Percentiles rank a stretch among this genome's conserved stretches.
These are phyloP conservation scores for Caenorhabditis sinica DNA, from an alignment of 2,888 invertebrate genomes.

Conservation along the genomic window DNA sequence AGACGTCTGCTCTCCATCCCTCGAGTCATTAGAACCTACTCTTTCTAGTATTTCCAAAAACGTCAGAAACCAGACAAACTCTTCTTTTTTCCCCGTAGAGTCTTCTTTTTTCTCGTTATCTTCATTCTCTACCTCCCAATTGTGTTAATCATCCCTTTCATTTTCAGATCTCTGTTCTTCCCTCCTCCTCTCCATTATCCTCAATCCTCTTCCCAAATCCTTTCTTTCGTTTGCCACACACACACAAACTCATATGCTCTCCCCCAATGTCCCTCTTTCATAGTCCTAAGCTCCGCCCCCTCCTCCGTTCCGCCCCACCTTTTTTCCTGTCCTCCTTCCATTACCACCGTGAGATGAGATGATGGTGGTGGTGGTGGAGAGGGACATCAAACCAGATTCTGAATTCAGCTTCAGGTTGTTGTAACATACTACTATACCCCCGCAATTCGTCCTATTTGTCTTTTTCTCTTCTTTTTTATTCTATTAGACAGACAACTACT, in stretches of 20 bases:
- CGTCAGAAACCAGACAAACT: conserved; percentile 32
- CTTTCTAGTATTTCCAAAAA: conserved; percentile 5
- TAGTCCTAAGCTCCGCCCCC: conserved; percentile 45
- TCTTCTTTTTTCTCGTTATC: conserved; percentile 30
- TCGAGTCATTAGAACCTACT: conserved; percentile 6
- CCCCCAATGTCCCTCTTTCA: conserved; percentile 12
- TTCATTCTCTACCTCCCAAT: conserved; percentile 4
- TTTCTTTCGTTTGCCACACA: conserved; percentile 31
- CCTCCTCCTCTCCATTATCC: conserved; percentile 25
- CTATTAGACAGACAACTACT: conserved; percentile 26
- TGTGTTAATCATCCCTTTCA: conserved; percentile 43
- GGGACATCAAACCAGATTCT: conserved; percentile 54
- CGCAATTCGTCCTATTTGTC: conserved; percentile 15
- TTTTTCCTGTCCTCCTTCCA: conserved; percentile 31
- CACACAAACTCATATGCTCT: conserved; percentile 36
- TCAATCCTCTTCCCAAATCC: conserved; percentile 47
- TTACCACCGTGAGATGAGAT: conserved; percentile 22
- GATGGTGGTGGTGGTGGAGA: neutral
- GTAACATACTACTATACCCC: conserved; percentile 36
- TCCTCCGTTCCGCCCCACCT: conserved; percentile 40
- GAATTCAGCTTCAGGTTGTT: conserved; percentile 19
- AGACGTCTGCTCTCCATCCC: neutral
- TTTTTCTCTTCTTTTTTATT: conserved; percentile 23
- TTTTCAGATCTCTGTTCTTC: conserved; percentile 50
- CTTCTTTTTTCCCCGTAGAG: neutral